These are phyloP conservation scores for Neuroscelio doddi DNA, from an alignment of 2,888 invertebrate species.

Conservation along the genomic window DNA sequence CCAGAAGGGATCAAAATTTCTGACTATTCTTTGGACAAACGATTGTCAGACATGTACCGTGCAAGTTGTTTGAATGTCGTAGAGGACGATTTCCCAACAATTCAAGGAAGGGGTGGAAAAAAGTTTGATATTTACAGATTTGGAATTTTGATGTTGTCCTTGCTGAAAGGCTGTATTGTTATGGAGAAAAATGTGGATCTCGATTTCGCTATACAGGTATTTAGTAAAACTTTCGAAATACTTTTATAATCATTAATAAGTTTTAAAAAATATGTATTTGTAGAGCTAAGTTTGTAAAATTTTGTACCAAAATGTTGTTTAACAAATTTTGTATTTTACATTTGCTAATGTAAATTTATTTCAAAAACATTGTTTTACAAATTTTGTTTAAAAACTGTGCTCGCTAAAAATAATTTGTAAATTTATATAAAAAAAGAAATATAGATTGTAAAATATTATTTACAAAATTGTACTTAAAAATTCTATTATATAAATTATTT, in stretches of 20 bases:
- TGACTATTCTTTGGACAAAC: conserved; percentile 82
- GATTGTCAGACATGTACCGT: conserved; percentile 76
- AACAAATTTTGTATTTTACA: no score
- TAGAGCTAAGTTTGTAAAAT: no score
- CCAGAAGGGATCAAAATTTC: conserved; percentile 78
- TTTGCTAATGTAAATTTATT: no score
- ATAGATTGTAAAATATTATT: no score
- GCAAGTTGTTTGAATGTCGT: conserved; percentile 59
- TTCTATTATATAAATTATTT: no score
- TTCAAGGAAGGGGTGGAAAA: conserved; percentile 75
- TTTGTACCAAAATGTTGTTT: no score
- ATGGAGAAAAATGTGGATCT: conserved; percentile 75
- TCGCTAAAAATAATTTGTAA: no score
- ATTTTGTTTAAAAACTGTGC: no score
- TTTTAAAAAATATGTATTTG: no score
- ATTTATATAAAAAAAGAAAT: no score
- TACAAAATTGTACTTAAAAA: no score
- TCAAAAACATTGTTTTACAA: no score
- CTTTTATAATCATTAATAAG: conserved; percentile 4
- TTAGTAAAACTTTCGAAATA: background rate
- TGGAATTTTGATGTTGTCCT: conserved; percentile 80
- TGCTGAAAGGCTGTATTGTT: conserved; percentile 75
- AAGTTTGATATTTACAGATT: conserved; percentile 84
- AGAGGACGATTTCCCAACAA: conserved; percentile 66
- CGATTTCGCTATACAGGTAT: conserved; percentile 74